Conservation (phyloP, 2,888 invertebrate species). For the Pocota personata region DNA sequence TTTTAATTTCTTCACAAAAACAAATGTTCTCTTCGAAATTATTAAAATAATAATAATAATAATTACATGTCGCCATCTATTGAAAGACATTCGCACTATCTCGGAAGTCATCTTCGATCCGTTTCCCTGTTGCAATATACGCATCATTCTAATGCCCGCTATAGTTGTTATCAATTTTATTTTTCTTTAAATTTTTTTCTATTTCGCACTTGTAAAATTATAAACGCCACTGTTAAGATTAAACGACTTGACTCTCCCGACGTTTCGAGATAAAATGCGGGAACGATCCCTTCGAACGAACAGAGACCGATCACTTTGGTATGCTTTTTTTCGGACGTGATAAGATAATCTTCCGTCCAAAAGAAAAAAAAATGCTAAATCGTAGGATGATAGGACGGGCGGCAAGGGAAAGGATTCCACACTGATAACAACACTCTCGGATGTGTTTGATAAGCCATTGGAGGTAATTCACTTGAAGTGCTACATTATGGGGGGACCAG, state of each 20-base stretch:
- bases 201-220: slow-evolving; percentile 31
- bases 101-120: slow-evolving; percentile 68
- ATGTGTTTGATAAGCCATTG: slow-evolving; percentile 6
- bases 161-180: not conserved
- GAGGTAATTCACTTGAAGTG: slow-evolving; percentile 15
- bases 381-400: not conserved
- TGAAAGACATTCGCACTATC: slow-evolving; percentile 70
- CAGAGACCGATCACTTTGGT: slow-evolving; percentile 16
- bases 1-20: not conserved
- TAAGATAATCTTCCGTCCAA: slow-evolving; percentile 50
- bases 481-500: not conserved
- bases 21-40: too few species aligned
- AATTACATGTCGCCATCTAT: slow-evolving; percentile 81
- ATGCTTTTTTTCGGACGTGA: slow-evolving; percentile 52
- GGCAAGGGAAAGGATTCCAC: slow-evolving; percentile 24
- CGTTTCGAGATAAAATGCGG: slow-evolving; percentile 68
- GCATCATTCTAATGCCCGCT: slow-evolving; percentile 78
- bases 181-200: slow-evolving; percentile 25
- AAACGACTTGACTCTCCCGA: slow-evolving; percentile 50
- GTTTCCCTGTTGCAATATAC: slow-evolving; percentile 78
- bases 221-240: slow-evolving; percentile 47
- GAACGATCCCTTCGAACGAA: slow-evolving; percentile 22
- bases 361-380: slow-evolving; percentile 1
- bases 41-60: not conserved
- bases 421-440: slow-evolving; percentile 24